Percentiles rank a stretch among this genome's conserved stretches.
Evolutionary conservation across 1,140 invertebrate genomes (phyloP).

Genomic region (Dendrolimus kikuchii): DNA sequence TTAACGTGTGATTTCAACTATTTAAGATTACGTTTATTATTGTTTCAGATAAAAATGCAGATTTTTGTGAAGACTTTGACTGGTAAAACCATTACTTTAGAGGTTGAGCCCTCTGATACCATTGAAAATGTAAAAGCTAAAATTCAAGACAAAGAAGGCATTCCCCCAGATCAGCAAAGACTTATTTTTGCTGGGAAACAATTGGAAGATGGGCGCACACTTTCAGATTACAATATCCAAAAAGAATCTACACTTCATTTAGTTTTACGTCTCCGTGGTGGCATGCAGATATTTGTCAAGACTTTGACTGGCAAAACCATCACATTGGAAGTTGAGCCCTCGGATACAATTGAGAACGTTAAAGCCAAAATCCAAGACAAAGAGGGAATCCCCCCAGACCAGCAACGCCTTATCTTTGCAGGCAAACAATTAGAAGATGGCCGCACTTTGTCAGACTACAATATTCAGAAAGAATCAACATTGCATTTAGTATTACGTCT

Average conservation of each 20-base stretch:
- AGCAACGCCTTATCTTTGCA: conserved; percentile 11
- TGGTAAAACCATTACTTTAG: conserved; percentile 10
- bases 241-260: conserved; percentile 8
- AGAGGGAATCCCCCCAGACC: conserved; percentile 12
- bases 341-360: conserved; percentile 11
- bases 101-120: conserved; percentile 10
- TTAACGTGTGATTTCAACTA: conserved; percentile 2
- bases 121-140: conserved; percentile 13
- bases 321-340: conserved; percentile 9
- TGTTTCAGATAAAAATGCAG: conserved; percentile 23
- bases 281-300: conserved; percentile 13
- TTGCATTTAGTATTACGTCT: conserved; percentile 8
- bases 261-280: conserved; percentile 7
- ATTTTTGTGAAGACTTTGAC: conserved; percentile 15
- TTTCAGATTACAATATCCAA: conserved; percentile 11
- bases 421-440: conserved; percentile 12
- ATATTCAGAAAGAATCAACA: conserved; percentile 11
- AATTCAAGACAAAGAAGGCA: conserved; percentile 12
- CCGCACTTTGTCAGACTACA: conserved; percentile 9
- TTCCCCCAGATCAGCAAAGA: conserved; percentile 10
- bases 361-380: conserved; percentile 12
- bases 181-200: conserved; percentile 11
- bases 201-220: conserved; percentile 7
- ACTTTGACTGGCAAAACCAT: conserved; percentile 12
- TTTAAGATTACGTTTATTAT: background rate